Conservation (phyloP, 2,113 vertebrate species). For the Hemiprocne comata region DNA sequence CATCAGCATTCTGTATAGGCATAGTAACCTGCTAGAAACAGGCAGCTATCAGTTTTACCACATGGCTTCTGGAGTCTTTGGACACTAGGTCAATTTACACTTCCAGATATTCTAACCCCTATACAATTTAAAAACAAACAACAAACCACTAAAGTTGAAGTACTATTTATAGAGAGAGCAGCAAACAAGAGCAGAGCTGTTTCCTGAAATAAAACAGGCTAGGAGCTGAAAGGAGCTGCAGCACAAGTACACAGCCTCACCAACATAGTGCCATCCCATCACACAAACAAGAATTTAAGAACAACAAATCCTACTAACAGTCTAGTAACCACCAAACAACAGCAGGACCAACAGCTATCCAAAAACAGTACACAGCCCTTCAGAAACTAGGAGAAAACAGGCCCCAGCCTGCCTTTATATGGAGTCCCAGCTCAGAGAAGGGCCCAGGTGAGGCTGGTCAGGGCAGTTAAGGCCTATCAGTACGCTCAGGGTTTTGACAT, state of each 20-base stretch:
- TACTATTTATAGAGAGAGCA: accelerated
- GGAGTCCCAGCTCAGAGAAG: accelerated
- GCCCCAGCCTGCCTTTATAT: accelerated
- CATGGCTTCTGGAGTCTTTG: accelerated
- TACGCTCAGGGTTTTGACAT: background rate
- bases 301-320: accelerated
- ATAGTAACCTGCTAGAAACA: accelerated
- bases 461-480: background rate
- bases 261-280: accelerated
- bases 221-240: accelerated
- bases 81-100: accelerated
- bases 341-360: accelerated
- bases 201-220: accelerated
- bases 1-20: accelerated
- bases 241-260: accelerated
- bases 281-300: accelerated
- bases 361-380: accelerated
- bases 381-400: accelerated
- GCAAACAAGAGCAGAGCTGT: accelerated
- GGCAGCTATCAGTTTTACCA: accelerated
- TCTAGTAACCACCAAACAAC: accelerated
- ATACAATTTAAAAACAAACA: accelerated
- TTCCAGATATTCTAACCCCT: accelerated
- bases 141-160: accelerated
- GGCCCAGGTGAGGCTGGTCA: background rate